Evolutionary conservation across 2,797 vertebrate genomes (phyloP), one percentile per base, ranked within the genome.

Genomic region (Thamnophis elegans): DNA sequence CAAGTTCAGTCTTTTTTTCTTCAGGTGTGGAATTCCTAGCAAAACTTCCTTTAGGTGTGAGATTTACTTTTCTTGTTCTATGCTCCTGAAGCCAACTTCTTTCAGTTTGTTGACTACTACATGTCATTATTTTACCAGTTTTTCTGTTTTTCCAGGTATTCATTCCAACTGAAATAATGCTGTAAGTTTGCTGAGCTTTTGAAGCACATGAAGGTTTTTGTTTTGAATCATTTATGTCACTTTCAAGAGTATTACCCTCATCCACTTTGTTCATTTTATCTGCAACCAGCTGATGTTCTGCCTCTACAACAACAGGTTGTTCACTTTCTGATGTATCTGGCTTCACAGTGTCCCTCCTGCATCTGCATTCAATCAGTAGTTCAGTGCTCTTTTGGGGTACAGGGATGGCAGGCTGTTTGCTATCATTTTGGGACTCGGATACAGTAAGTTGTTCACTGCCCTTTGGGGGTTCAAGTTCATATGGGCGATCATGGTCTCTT

Each of bases 61-160:
- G 42, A 25, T 85, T 88, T 47, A 32, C 14, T 88, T 91, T 93
- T 62, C 13, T 91, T 55, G 92, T 25, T 62, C 88, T 88, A 36
- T 93, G 91, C 28, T 93, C 82, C 47, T 93, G 89, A 47, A 93
- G 86, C 92, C 92, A 93, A 14, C 89, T 93, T 28, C 51, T 88
- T 20, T 93, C 92, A 14, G 92, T 93, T 85, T 93, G 92, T 18
- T 93, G 92, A 93, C 86, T 82, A 42, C n/a, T 91, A 32, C 85
- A 88, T 4, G 55, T 88, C 65, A 93, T 91, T 88, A 91, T 22
- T 88, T 88, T 88, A 18, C 92, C 92, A 42, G 89, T 88, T 88
- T n/a, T 93, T 56, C 92, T 93, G 68, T 91, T 93, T 82, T 91
- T 85, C 92, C 92, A 93, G 16, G 89, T 88, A 85, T 93, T 93